Evolutionary conservation across 2,888 invertebrate species (phyloP).

Genomic region (Cheiracanthium punctorium): DNA sequence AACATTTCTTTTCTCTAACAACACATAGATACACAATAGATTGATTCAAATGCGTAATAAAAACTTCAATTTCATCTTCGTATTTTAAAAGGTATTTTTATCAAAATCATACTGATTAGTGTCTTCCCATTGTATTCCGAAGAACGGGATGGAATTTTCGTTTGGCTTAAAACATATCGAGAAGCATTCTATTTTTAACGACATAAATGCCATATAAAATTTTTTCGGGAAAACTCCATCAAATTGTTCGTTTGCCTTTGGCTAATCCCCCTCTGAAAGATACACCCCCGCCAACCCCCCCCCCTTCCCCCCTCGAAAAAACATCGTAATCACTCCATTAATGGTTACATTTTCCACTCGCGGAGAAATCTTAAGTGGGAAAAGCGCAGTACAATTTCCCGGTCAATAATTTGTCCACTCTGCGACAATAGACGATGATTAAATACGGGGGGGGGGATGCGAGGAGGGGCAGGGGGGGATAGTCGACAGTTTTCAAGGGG

Average conservation of each 20-base stretch:
- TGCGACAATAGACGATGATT: constrained; percentile 62
- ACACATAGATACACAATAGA: neutral
- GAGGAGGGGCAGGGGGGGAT: neutral
- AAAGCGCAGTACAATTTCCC: constrained; percentile 58
- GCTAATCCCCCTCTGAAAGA: constrained; percentile 26
- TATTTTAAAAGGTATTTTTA: neutral
- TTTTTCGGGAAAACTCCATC: constrained; percentile 7
- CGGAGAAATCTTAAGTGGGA: constrained; percentile 12
- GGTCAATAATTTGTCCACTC: constrained; percentile 67
- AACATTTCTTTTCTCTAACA: neutral
- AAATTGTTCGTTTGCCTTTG: constrained; percentile 22
- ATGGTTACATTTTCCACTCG: constrained; percentile 42
- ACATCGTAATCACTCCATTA: constrained; percentile 56
- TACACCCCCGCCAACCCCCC: neutral
- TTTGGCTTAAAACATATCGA: neutral
- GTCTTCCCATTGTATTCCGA: neutral
- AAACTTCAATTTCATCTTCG: neutral
- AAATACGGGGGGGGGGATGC: constrained; percentile 32
- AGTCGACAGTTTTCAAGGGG: neutral
- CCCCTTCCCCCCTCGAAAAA: neutral
- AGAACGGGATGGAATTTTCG: neutral
- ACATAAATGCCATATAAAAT: neutral
- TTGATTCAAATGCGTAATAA: neutral
- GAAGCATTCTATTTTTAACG: neutral
- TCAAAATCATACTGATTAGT: neutral